Base-by-base conservation (phyloP, 2,888 invertebrate species). In the Epinotia bilunana region DNA sequence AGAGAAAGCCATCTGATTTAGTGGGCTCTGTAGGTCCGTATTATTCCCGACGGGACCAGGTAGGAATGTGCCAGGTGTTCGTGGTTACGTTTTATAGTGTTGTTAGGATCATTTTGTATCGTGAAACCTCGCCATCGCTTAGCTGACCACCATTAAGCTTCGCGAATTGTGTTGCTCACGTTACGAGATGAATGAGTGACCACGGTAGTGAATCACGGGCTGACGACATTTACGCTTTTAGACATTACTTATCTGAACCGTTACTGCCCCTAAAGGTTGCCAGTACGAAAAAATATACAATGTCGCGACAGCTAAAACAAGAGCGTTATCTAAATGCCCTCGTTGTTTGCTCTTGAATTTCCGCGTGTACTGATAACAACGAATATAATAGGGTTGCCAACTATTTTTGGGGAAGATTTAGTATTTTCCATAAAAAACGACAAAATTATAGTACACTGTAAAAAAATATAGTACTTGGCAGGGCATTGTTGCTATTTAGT, bases 1-100 rank as follows among this genome's bases (percentile, higher is more conserved):
- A 74, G 70, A 74, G 28, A 63, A 73, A 64, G 28, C 70, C 70
- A 74, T 70, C 74, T 70, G 74, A 74, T 64, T 74, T 74, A 74
- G 64, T 74, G 53, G 60, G 70, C 64, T 71, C 39, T 61, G 60
- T 23, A 69, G 58, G 58, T 55, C 74, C 70, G 74, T 43, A 63
- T 69, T 49, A 65, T 23, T 71, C 74, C 64, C 60, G 13, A 23
- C 64, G 70, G 74, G 33, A 62, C 49, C 53, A 74, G 53, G 63
- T 71, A 60, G 33, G 49, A 64, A 64, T 70, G 74, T 64, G 61
- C 16, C 20, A 46, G 61, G 20, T 46, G 28, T 4, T 18, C 49
- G 58, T 39, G 58, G 70, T 61, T 65, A 43, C 43, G 13, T 74
- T 74, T 64, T 74, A 60, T 71, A 43, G 23, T 65, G 39, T 49